Evolutionary conservation across 2,113 vertebrate species (phyloP).

Genomic region (Ovibos moschatus): DNA sequence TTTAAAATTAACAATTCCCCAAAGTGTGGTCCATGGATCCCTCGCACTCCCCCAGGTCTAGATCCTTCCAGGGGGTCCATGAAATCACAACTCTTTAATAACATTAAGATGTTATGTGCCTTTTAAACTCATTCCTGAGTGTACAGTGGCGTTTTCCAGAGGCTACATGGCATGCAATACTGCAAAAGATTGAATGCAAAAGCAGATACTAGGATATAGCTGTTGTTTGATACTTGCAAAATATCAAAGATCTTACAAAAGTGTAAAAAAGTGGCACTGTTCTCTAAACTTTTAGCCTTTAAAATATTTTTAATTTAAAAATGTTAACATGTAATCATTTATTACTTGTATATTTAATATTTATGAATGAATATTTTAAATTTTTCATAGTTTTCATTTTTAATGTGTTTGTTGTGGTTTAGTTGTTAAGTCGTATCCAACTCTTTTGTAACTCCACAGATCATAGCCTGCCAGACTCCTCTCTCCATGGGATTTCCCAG

Average conservation of each 20-base stretch:
- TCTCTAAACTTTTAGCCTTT: constrained; percentile 6
- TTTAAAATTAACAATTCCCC: not conserved
- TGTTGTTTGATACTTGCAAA: not conserved
- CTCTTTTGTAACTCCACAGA: not conserved
- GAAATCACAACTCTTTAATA: not conserved
- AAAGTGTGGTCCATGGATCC: not conserved
- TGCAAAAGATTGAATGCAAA: not conserved
- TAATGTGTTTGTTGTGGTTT: not conserved
- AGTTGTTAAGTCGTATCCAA: not conserved
- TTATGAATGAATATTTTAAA: not conserved
- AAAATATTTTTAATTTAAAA: constrained; percentile 36
- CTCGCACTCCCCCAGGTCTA: not conserved
- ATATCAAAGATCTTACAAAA: not conserved
- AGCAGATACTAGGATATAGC: not conserved
- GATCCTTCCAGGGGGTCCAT: not conserved
- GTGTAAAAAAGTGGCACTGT: not conserved
- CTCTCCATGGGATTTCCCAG: not conserved
- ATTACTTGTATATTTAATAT: not conserved
- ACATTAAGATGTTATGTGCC: not conserved
- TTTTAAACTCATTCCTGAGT: not conserved
- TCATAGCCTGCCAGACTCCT: not conserved
- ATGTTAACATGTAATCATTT: not conserved
- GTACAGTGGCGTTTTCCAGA: not conserved
- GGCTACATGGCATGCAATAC: not conserved
- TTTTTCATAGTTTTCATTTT: constrained; percentile 2